phyloP scores from a whole-genome alignment of 2,888 invertebrate species.

The Athrips mouffetella region DNA sequence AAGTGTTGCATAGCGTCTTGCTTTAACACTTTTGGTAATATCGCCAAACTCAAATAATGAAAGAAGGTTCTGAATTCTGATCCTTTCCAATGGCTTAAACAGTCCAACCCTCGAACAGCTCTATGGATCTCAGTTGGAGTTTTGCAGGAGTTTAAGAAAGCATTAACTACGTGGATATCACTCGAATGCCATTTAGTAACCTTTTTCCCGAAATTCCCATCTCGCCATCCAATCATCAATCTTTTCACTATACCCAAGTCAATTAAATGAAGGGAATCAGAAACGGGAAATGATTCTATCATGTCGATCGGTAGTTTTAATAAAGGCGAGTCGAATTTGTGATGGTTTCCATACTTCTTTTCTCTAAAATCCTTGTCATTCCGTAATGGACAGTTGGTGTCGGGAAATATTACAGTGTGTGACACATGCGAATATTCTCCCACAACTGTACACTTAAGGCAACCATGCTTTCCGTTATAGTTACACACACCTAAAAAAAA shows the following conservation, averaged over 20 bases:
- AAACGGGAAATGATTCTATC: constrained; percentile 17
- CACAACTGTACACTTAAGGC: constrained; percentile 22
- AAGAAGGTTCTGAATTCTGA: constrained; percentile 25
- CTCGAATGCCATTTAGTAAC: constrained; percentile 21
- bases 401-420: constrained; percentile 19
- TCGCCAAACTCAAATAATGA: constrained; percentile 23
- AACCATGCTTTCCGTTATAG: too few relatives aligned
- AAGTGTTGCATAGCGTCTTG: constrained; percentile 20
- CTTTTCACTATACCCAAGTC: constrained; percentile 28
- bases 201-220: constrained; percentile 24
- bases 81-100: too few relatives aligned
- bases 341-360: not conserved
- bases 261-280: constrained; percentile 25
- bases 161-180: constrained; percentile 10
- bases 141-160: constrained; percentile 6
- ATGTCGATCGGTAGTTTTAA: constrained; percentile 5
- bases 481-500: constrained; percentile 20
- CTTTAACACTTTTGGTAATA: constrained; percentile 19
- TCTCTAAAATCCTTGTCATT: not conserved
- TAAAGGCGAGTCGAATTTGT: constrained; percentile 7
- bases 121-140: constrained; percentile 11
- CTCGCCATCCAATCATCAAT: constrained; percentile 24
- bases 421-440: constrained; percentile 26
- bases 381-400: not conserved
- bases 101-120: constrained; percentile 15